Evolutionary conservation across 2,888 invertebrate species (phyloP).

Genomic region (Drosophila pseudotalamancana): DNA sequence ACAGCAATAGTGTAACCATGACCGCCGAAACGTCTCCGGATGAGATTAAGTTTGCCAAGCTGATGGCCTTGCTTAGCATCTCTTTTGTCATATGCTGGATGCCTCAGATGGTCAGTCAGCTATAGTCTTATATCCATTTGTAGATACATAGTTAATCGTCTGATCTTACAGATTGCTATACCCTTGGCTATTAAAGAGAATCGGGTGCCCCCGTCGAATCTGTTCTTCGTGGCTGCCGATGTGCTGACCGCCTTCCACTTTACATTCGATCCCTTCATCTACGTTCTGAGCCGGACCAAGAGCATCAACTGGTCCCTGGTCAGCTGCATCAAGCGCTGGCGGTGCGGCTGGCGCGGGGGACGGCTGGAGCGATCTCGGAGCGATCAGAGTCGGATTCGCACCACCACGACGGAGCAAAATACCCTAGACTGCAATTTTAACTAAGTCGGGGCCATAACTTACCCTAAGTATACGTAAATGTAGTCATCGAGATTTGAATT

Average conservation of each 20-base stretch:
- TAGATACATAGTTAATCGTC: background rate
- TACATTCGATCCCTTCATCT: slow-evolving; percentile 92
- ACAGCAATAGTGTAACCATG: slow-evolving; percentile 81
- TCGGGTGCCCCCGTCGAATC: slow-evolving; percentile 74
- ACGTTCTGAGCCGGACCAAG: slow-evolving; percentile 89
- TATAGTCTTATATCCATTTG: too few relatives aligned
- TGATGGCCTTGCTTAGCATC: slow-evolving; percentile 93
- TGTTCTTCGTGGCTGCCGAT: slow-evolving; percentile 87
- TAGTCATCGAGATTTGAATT: slow-evolving; percentile 14
- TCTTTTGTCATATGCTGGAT: slow-evolving; percentile 94
- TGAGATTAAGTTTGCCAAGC: slow-evolving; percentile 92
- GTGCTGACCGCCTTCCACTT: slow-evolving; percentile 92
- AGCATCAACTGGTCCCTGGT: slow-evolving; percentile 79
- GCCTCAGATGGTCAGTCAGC: slow-evolving; percentile 91
- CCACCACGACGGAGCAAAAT: slow-evolving; percentile 81
- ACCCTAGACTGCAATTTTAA: slow-evolving; percentile 82
- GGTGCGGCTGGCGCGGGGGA: slow-evolving; percentile 70
- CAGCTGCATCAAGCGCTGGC: slow-evolving; percentile 82
- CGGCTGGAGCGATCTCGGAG: slow-evolving; percentile 81
- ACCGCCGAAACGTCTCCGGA: slow-evolving; percentile 86
- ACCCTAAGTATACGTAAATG: slow-evolving; percentile 34
- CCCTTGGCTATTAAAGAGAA: slow-evolving; percentile 85
- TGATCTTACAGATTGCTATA: slow-evolving; percentile 87
- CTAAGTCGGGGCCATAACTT: slow-evolving; percentile 34
- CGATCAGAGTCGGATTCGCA: slow-evolving; percentile 83